Base-by-base conservation (phyloP, 1,140 invertebrate genomes). In the Mercenaria mercenaria region DNA sequence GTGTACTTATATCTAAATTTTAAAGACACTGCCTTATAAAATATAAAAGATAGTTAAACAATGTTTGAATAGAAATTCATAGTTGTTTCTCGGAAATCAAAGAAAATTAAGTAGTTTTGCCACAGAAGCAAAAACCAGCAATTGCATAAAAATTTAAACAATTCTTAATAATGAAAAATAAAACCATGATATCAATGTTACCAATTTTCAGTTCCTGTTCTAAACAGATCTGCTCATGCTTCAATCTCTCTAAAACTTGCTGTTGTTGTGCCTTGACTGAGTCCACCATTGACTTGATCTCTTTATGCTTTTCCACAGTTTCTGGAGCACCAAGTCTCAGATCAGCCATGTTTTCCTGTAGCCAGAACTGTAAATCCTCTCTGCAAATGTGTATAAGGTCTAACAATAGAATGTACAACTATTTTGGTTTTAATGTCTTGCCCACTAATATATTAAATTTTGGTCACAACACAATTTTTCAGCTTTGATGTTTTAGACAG, bases 331-430 rank as follows among this genome's bases (percentile, higher is more conserved):
- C 93, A 34, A 93, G 76, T 41, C 91, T 89, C 37, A 94, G 50
- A 29, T 93, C 93, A 34, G 93, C 90, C 88, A 92, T 86, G 69
- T 95, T 94, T 56, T 95, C 94, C 29, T 91, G 88, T 77, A 95
- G 47, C 95, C 95, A 95, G 82, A 92, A 95, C 47, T 93, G 85
- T 32, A 95, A 87, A 88, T 95, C 95, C 72, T 95, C 95, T 72
- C 95, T 95, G 76, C 29, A 90, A 67, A n/a, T 59, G 23, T 47
- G 50, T 29, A 77, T 41, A 41, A 61, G 3, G 26, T 61, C n/a
- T n/a, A 52, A 52, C 10, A 52, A 20, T 64, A 64, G 8, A 64
- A 18, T 13, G 26, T 26, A 64, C 59, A 64, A 13, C n/a, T 64
- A n/a, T 26, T 13, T 64, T 64, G 8, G 26, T 64, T 64, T 64